Evolutionary conservation across 2,888 invertebrate genomes (phyloP).

Genomic region (Hirtodrosophila histrioides): DNA sequence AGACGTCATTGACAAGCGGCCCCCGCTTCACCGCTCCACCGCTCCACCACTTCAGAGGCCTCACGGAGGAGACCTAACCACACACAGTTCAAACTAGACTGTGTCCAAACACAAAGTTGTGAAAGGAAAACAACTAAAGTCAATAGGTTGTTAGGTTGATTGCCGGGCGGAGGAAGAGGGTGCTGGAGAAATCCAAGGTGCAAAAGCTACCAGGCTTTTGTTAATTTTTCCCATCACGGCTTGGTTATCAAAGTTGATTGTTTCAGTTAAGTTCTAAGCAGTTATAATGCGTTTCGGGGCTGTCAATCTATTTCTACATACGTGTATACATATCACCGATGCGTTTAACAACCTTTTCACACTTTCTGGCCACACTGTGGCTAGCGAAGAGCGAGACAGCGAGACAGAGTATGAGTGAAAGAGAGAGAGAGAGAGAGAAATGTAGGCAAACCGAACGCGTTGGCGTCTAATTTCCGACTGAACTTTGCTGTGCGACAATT

Average conservation of each 20-base stretch:
- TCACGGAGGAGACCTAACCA: neutral
- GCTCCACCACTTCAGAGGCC: neutral
- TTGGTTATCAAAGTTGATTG: no score
- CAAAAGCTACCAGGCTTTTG: no score
- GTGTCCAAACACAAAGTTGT: conserved; percentile 32
- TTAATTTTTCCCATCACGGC: no score
- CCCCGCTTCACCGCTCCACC: neutral
- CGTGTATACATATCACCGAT: conserved; percentile 40
- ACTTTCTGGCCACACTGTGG: conserved; percentile 39
- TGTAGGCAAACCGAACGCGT: conserved; percentile 61
- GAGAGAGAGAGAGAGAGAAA: conserved; percentile 2
- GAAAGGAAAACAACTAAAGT: conserved; percentile 36
- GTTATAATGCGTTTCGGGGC: no score
- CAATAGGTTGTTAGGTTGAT: conserved; percentile 16
- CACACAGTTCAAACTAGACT: conserved; percentile 7
- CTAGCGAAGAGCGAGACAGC: conserved; percentile 5
- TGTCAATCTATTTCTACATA: conserved; percentile 17
- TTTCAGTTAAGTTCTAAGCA: no score
- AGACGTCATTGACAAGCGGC: conserved; percentile 6
- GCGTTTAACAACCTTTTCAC: conserved; percentile 54
- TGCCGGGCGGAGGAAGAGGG: no score
- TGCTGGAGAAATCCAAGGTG: no score
- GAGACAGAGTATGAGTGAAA: neutral
- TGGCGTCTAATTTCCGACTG: conserved; percentile 76
- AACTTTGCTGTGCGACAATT: conserved; percentile 65